Conservation (phyloP, 2,888 invertebrate species). For the Stegophylla sp. region DNA sequence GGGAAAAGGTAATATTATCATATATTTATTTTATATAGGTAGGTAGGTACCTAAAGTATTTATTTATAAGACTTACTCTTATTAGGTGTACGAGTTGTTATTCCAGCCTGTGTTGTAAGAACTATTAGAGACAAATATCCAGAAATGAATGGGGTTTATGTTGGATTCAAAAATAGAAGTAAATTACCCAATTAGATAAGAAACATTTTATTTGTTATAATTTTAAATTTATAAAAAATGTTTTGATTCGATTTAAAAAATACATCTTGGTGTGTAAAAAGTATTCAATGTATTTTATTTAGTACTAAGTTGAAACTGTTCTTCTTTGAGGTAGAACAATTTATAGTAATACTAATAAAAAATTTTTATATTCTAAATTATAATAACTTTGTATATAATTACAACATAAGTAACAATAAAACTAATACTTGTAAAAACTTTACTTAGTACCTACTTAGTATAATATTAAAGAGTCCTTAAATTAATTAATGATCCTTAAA, state of each 20-base stretch:
- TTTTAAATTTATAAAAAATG: constrained; percentile 22
- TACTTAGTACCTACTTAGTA: too few species aligned
- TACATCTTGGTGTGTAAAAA: not conserved
- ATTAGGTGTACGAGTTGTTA: constrained; percentile 27
- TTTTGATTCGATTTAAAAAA: not conserved
- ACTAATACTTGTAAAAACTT: too few species aligned
- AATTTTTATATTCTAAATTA: too few species aligned
- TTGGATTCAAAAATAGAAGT: constrained; percentile 26
- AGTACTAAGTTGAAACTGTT: not conserved
- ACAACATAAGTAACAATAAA: too few species aligned
- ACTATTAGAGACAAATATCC: constrained; percentile 17
- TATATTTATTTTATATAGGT: too few species aligned
- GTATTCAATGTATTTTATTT: constrained; percentile 10
- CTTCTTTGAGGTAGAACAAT: too few species aligned
- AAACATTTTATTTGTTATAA: not conserved
- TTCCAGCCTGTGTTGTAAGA: constrained; percentile 25
- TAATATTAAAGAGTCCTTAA: too few species aligned
- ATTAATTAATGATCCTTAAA: too few species aligned
- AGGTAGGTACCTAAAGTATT: too few species aligned
- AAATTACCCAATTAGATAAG: constrained; percentile 5
- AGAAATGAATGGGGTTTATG: constrained; percentile 15
- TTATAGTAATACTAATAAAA: too few species aligned
- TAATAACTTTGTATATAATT: too few species aligned
- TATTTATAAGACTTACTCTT: constrained; percentile 23
- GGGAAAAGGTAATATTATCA: constrained; percentile 10